Evolutionary conservation across 2,797 vertebrate species (phyloP).

Genomic region (Etheostoma perlongum): DNA sequence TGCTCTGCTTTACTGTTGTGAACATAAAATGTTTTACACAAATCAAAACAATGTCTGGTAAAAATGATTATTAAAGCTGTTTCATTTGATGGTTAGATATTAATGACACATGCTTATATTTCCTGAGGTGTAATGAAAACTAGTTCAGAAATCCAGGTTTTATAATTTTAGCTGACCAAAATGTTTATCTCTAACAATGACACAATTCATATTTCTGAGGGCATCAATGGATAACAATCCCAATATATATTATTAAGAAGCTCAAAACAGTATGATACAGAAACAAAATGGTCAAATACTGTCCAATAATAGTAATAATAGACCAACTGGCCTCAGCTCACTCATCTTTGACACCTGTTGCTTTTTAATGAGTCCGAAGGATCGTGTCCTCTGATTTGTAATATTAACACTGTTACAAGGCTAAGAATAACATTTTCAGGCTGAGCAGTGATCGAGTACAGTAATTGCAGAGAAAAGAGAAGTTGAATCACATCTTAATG

Average conservation of each 20-base stretch:
- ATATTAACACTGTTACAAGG: conserved; percentile 30
- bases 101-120: background rate
- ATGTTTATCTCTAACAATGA: background rate
- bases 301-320: background rate
- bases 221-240: background rate
- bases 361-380: conserved; percentile 18
- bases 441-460: background rate
- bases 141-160: background rate
- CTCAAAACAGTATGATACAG: background rate
- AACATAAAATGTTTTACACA: background rate
- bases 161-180: background rate
- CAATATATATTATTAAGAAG: too few species aligned
- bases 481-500: background rate
- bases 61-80: background rate
- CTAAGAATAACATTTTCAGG: conserved; percentile 33
- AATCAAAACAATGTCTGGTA: background rate
- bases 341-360: conserved; percentile 27
- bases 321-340: background rate
- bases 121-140: background rate
- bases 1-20: background rate
- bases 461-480: conserved; percentile 19
- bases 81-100: background rate
- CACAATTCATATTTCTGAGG: background rate
- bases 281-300: background rate
- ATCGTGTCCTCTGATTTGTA: conserved; percentile 8